Evolutionary conservation across 2,113 vertebrate genomes (phyloP).

Genomic region (Melanocharis versteri): DNA sequence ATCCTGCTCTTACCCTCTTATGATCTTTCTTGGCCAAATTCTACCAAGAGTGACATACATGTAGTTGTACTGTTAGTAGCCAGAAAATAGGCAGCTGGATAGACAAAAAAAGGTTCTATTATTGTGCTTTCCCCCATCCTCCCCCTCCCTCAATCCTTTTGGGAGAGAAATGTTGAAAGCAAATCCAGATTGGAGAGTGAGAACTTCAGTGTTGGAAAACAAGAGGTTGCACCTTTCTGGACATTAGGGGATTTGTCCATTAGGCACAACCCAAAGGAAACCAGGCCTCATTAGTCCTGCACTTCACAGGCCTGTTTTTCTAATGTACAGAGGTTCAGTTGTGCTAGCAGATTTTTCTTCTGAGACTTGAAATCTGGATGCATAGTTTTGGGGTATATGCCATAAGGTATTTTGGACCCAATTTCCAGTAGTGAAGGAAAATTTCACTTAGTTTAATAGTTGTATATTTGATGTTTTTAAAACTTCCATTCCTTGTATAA

Average conservation of each 20-base stretch:
- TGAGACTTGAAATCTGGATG: background rate
- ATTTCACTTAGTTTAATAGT: background rate
- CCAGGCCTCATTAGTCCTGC: background rate
- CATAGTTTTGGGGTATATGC: background rate
- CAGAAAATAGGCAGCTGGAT: background rate
- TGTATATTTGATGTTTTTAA: background rate
- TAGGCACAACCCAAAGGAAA: background rate
- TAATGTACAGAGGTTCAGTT: background rate
- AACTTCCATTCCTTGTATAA: background rate
- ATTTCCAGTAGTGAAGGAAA: background rate
- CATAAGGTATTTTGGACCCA: background rate
- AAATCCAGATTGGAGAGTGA: background rate
- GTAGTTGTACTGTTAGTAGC: background rate
- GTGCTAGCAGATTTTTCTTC: background rate
- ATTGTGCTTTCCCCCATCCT: background rate
- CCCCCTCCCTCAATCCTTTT: background rate
- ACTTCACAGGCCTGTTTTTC: slow-evolving; percentile 12
- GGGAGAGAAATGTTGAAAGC: background rate
- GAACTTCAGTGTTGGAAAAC: background rate
- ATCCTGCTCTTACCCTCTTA: background rate
- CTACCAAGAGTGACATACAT: accelerated
- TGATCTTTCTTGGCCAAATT: background rate
- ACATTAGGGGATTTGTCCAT: background rate
- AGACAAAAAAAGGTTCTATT: background rate
- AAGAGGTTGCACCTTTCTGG: background rate